phyloP scores from a whole-genome alignment of 2,113 vertebrate genomes.

The Datnioides undecimradiatus region DNA sequence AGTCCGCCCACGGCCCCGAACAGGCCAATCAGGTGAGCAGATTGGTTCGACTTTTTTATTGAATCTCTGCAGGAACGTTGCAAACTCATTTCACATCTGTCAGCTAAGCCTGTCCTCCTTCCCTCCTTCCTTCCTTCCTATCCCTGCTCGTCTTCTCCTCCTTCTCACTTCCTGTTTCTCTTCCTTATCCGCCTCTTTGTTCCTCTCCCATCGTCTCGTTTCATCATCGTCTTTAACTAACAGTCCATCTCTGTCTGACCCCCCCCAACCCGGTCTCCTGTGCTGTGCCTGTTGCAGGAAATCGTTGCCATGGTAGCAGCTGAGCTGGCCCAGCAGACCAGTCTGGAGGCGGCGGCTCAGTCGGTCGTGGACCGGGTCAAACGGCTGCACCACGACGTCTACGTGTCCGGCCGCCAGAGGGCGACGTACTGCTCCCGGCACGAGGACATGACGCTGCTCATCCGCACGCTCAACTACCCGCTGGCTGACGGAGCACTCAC shows the following conservation, averaged over 20 bases:
- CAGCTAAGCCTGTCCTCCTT: neutral
- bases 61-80: neutral
- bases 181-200: neutral
- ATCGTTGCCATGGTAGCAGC: constrained; percentile 98
- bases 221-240: neutral
- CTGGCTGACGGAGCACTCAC: constrained; percentile 87
- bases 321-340: constrained; percentile 93
- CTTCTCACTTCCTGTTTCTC: neutral
- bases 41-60: neutral
- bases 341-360: constrained; percentile 92
- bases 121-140: neutral
- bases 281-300: constrained; percentile 84
- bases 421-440: constrained; percentile 91
- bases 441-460: constrained; percentile 97
- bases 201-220: neutral
- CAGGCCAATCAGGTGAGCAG: constrained; percentile 94
- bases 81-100: neutral
- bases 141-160: neutral
- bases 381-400: constrained; percentile 93
- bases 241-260: neutral
- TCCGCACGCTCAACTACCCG: constrained; percentile 93
- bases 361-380: constrained; percentile 95
- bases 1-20: constrained; percentile 94
- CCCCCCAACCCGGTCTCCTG: neutral
- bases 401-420: constrained; percentile 90